Conservation (phyloP, 2,797 vertebrate genomes). For the Myotis planiceps region DNA sequence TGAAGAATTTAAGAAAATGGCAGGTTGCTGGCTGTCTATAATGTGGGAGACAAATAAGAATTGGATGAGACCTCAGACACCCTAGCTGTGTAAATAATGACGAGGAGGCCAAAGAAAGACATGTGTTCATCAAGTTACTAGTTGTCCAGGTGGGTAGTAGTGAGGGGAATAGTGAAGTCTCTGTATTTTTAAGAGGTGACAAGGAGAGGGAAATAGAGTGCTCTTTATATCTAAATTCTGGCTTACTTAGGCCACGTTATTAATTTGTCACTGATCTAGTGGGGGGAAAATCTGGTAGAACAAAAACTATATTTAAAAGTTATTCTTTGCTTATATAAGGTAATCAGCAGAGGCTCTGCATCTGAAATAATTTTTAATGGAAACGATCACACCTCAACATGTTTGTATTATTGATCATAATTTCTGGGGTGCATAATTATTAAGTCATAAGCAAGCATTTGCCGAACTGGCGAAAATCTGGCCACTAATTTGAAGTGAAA, state of each 20-base stretch:
- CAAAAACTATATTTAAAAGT: background rate
- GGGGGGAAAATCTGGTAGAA: background rate
- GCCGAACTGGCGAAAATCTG: background rate
- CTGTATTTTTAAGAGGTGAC: background rate
- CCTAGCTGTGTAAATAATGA: background rate
- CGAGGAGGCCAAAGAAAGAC: background rate
- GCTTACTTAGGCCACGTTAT: background rate
- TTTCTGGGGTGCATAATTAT: background rate
- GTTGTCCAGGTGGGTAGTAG: background rate
- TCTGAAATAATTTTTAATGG: conserved; percentile 23
- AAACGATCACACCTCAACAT: background rate
- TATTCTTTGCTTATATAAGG: background rate
- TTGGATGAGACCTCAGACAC: background rate
- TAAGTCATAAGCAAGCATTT: background rate
- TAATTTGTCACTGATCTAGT: background rate
- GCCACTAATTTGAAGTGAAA: background rate
- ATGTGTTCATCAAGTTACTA: background rate
- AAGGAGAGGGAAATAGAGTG: background rate
- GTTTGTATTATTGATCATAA: background rate
- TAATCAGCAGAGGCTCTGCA: background rate
- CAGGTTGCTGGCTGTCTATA: background rate
- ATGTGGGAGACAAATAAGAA: background rate
- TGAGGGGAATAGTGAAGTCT: background rate
- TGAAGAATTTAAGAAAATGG: background rate
- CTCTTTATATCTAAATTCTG: background rate